phyloP scores from a whole-genome alignment of 2,113 vertebrate genomes.

The Atlantisia rogersi region DNA sequence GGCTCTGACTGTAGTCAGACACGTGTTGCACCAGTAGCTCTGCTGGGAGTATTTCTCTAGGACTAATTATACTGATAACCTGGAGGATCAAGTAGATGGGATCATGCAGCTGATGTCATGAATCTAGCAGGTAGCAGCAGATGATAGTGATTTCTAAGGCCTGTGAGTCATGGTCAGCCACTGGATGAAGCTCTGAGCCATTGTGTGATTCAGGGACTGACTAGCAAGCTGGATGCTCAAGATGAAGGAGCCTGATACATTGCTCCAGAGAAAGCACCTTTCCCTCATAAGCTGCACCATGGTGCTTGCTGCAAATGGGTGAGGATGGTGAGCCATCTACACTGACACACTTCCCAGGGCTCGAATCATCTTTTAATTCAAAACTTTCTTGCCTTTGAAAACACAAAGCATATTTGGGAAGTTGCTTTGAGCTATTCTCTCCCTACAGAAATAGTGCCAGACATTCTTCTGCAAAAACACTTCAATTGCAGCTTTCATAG shows the following conservation, averaged over 20 bases:
- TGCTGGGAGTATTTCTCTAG: neutral
- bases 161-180: conserved; percentile 16
- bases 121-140: neutral
- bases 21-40: neutral
- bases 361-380: neutral
- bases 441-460: neutral
- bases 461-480: neutral
- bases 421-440: neutral
- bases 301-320: neutral
- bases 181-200: neutral
- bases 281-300: neutral
- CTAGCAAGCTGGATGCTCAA: neutral
- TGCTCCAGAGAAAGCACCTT: neutral
- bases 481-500: neutral
- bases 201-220: neutral
- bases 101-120: neutral
- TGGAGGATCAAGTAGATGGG: neutral
- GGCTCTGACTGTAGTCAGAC: neutral
- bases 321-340: neutral
- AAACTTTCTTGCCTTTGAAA: neutral
- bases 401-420: neutral
- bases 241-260: neutral
- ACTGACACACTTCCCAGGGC: neutral
- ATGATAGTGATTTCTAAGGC: neutral
- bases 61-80: neutral